A percentile compares a stretch with the other conserved stretches of the same genome.
These are phyloP conservation scores for Thryonomys swinderianus DNA, from an alignment of 2,113 vertebrate species.

Conservation along the genomic window DNA sequence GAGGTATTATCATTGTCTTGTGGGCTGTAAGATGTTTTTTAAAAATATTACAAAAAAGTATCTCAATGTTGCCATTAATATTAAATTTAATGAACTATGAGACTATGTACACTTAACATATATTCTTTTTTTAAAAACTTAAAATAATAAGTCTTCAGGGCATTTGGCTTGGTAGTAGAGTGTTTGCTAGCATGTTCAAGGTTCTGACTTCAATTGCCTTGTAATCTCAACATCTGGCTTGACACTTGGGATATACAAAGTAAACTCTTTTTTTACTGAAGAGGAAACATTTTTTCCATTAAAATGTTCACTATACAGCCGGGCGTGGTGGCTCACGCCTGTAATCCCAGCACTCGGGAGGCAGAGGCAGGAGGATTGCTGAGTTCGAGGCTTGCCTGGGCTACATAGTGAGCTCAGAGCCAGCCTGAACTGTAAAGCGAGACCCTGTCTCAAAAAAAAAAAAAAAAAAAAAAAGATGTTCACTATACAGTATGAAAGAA, in stretches of 20 bases:
- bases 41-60: slow-evolving; percentile 55
- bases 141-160: not conserved
- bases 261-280: not conserved
- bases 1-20: slow-evolving; percentile 65
- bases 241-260: not conserved
- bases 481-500: slow-evolving; percentile 41
- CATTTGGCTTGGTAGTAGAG: not conserved
- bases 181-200: not conserved
- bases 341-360: no score
- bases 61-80: slow-evolving; percentile 58
- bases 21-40: slow-evolving; percentile 82
- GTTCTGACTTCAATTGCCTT: not conserved
- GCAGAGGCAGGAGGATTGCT: no score
- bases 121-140: slow-evolving; percentile 31
- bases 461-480: no score
- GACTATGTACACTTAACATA: slow-evolving; percentile 10
- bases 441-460: no score
- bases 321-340: no score
- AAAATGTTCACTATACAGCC: slow-evolving; percentile 12
- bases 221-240: not conserved
- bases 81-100: slow-evolving; percentile 53
- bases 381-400: no score
- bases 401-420: no score
- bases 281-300: slow-evolving; percentile 14
- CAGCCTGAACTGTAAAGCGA: no score